Base-by-base conservation (phyloP, 1,140 invertebrate species). In the Monomorium pharaonis region DNA sequence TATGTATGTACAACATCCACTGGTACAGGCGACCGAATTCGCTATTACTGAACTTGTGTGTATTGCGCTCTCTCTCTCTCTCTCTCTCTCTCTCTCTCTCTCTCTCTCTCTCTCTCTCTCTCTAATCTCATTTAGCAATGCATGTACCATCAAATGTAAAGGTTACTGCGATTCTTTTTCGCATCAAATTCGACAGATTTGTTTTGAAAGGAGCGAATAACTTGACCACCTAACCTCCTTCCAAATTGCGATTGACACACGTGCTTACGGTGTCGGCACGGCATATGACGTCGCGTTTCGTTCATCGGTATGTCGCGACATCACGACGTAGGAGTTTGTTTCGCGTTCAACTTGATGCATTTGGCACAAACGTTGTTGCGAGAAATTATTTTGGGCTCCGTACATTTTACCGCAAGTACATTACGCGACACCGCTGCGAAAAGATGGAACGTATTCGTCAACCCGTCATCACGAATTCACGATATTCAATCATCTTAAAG, bases 371-470 rank as follows among this genome's bases (percentile, higher is more conserved):
- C 54, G 60, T 72, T 16, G 24, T 56, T 47, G 56, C 42, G 51
- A 85, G 60, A 24, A 83, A 90, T 90, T 90, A 90, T 90, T 90
- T 90, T 90, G 27, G 70, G 89, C 75, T 14, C 16, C 21, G 21
- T 24, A 65, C 21, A 37, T 51, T 56, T 56, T 58, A 10, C 58
- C 58, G 70, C 67, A 81, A 76, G 70, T 89, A 58, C 21, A 18
- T 42, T 0, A 16, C 37, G 30, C 14, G 5, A 69, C 69, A 81
- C 62, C 78, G 44, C 21, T 6, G 58, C 58, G 54, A 72, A 63
- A 72, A 30, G 21, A 60, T 80, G 30, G 65, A 54, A 6, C 18
- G 51, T 21, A 24, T 51, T 24, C 47, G 37, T 5, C 37, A 5
- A 3, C 37, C 44, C 21, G 54, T 24, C 2, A 21, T 7, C 18